Evolutionary conservation across 2,888 invertebrate species (phyloP), one percentile per base, ranked within the genome.

Genomic region (Phorcus lineatus): DNA sequence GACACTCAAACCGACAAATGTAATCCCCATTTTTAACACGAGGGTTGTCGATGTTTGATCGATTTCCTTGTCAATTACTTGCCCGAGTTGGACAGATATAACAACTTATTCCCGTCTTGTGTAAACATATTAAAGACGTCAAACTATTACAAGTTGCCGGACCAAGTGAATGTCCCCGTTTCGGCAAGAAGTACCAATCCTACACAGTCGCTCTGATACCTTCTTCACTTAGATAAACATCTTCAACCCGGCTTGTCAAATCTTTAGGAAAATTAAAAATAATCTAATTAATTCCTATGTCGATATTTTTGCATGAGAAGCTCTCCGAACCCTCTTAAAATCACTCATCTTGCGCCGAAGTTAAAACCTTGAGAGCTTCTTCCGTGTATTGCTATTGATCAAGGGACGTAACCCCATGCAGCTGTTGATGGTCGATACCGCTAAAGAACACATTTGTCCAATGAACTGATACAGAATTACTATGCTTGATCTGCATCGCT

Each of bases 271-370:
- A 74, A 55, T 62, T 75, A 62, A 55, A 74, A 81, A 81, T 78
- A 75, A 81, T 78, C 81, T 81, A 74, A 81, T 81, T 81, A 81
- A 81, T 78, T 81, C 81, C 74, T 78, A 74, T 78, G 74, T 78
- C 78, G 81, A 74, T 57, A 75, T 55, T 77, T 77, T 77, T 62
- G 54, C 77, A 70, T 74, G 67, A 28, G 57, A 74, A 74, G 52
- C 79, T 54, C 79, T 79, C 47, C n/a, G 31, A 24, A 31, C 67
- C 66, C 52, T 67, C 78, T 55, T 76, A 55, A 55, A 76, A 76
- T 55, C 55, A 76, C 55, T 70, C 70, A 70, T 70, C 70, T 70
- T 70, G 28, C 70, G 70, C 70, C 70, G 70, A 70, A 70, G 70
- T 70, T 70, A 70, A 70, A 70, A 70, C 70, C 70, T 70, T 70